phyloP scores from a whole-genome alignment of 2,113 vertebrate species.

The Gobiocypris rarus region DNA sequence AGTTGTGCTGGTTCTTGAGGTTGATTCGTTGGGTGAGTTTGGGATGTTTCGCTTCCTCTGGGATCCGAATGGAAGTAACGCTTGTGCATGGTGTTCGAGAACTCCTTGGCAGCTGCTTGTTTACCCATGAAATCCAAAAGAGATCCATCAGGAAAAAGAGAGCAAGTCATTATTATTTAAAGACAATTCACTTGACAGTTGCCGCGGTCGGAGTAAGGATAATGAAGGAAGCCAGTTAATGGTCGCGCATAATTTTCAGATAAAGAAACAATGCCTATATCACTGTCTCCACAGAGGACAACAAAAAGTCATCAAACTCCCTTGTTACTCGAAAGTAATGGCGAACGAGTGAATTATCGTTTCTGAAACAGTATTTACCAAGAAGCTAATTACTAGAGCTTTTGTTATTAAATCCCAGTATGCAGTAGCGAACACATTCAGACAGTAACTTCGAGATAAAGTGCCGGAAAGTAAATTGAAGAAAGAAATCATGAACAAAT shows the following conservation, averaged over 20 bases:
- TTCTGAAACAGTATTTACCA: constrained; percentile 11
- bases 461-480: neutral
- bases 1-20: constrained; percentile 64
- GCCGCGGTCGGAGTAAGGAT: constrained; percentile 46
- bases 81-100: constrained; percentile 49
- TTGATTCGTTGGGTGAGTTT: constrained; percentile 63
- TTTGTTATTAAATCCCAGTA: constrained; percentile 34
- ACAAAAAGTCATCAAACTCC: constrained; percentile 45
- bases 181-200: constrained; percentile 55
- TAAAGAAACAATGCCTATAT: constrained; percentile 51
- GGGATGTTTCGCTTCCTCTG: constrained; percentile 60
- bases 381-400: neutral
- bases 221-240: constrained; percentile 53
- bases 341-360: neutral
- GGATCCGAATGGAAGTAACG: constrained; percentile 62
- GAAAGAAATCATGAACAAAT: neutral
- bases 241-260: constrained; percentile 50
- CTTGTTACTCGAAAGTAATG: constrained; percentile 23
- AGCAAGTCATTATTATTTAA: constrained; percentile 55
- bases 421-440: constrained; percentile 25
- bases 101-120: constrained; percentile 65
- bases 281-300: constrained; percentile 24
- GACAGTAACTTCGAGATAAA: constrained; percentile 27
- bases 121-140: constrained; percentile 67
- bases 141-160: constrained; percentile 67